Evolutionary conservation across 2,797 vertebrate genomes (phyloP), one percentile per base, ranked within the genome.

Genomic region (Percopsis omiscomaycus): DNA sequence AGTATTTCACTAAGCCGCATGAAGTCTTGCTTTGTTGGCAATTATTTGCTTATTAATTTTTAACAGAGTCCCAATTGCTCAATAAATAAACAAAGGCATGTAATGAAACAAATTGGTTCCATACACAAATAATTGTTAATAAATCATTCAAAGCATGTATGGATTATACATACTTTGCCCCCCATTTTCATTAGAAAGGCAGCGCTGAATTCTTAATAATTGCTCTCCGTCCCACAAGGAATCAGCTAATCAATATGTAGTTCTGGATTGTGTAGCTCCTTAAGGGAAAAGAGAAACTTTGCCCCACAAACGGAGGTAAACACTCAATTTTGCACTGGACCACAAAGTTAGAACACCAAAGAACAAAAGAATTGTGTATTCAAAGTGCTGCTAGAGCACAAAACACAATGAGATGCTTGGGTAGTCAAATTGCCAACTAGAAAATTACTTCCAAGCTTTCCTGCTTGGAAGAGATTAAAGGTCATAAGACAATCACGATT

Each of bases 41-140:
- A 89, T 92, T 91, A 92, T 89, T 90, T 80, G 83, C 85, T 81
- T 83, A 87, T 91, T 91, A 86, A 89, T 92, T 91, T 90, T 87
- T 84, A 69, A 88, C 82, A 75, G 80, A 55, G 37, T 83, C 73
- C 80, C 69, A 68, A 66, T 74, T 84, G 80, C 82, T 86, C 84
- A 83, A 88, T 88, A 88, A 88, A 90, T 84, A 88, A 90, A 91
- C 84, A 86, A 83, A 80, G 54, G 78, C 68, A 72, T 80, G 82
- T 87, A 88, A 90, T 84, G 81, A 85, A 88, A 90, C 82, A 86
- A 88, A 89, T 87, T 82, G 75, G 82, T 85, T 89, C 72, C 77
- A 79, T 83, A 80, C 52, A 62, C 78, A 77, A 90, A 88, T 86
- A 84, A 83, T 84, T 83, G 82, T 81, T 86, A 69, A 91, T 87